A percentile compares a stretch with the other conserved stretches of the same genome.
These are phyloP conservation scores for Apodemia zela DNA, from an alignment of 2,888 invertebrate species.

Conservation along the genomic window DNA sequence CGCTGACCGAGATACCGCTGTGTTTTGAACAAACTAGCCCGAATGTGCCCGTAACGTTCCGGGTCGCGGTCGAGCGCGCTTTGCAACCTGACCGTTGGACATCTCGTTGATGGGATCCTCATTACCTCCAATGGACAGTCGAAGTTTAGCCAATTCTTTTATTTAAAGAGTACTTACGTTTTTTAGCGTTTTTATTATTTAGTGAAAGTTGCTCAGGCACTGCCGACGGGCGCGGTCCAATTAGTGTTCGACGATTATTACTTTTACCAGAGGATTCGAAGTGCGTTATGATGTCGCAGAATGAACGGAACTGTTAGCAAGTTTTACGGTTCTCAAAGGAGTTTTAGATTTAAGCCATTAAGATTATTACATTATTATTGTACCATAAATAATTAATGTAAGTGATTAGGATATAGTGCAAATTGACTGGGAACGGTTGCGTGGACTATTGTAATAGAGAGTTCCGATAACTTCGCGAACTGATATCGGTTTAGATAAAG, in stretches of 20 bases:
- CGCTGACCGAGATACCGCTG: constrained; percentile 54
- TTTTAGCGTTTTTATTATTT: constrained; percentile 67
- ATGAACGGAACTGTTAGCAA: constrained; percentile 46
- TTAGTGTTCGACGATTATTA: constrained; percentile 70
- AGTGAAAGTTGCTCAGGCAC: constrained; percentile 79
- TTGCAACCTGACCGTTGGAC: constrained; percentile 37
- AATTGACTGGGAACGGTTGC: constrained; percentile 77
- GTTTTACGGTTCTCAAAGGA: constrained; percentile 58
- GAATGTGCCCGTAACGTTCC: constrained; percentile 33
- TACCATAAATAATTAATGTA: constrained; percentile 55
- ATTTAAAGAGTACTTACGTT: constrained; percentile 72
- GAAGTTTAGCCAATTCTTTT: constrained; percentile 69
- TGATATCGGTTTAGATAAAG: constrained; percentile 35
- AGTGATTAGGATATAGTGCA: constrained; percentile 74
- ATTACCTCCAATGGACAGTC: constrained; percentile 56
- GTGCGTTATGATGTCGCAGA: constrained; percentile 46
- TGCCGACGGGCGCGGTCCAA: constrained; percentile 72
- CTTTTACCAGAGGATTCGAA: constrained; percentile 47
- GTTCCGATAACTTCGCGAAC: constrained; percentile 19
- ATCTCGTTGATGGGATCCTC: constrained; percentile 42
- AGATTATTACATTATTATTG: constrained; percentile 72
- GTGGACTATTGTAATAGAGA: constrained; percentile 29
- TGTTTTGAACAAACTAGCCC: constrained; percentile 34
- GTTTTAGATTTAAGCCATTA: constrained; percentile 67
- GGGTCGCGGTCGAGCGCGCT: constrained; percentile 33